These are phyloP conservation scores for Macrocentrus cingulum DNA, from an alignment of 1,140 invertebrate species.

Conservation along the genomic window DNA sequence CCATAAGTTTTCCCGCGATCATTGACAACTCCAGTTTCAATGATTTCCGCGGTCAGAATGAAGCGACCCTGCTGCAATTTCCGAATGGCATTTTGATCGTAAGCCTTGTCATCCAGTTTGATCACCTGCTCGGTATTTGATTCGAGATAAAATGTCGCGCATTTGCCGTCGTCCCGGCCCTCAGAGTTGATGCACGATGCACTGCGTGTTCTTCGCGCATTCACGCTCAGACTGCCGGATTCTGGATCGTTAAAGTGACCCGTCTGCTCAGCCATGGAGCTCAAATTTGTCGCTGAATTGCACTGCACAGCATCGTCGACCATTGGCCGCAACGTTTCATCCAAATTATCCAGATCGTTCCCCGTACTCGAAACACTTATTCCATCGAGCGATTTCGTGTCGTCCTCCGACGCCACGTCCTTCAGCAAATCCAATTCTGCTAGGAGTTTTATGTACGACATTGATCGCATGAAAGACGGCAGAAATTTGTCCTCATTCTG, in stretches of 20 bases:
- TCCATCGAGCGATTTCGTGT: conserved; percentile 59
- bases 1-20: conserved; percentile 83
- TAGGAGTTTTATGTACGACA: conserved; percentile 73
- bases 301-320: no score
- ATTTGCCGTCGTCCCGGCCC: conserved; percentile 35
- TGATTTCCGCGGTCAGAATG: conserved; percentile 67
- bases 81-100: conserved; percentile 53
- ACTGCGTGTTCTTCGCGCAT: conserved; percentile 33
- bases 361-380: conserved; percentile 54
- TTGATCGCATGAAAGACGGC: conserved; percentile 70
- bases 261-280: conserved; percentile 32
- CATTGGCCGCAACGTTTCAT: no score
- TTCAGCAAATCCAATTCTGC: conserved; percentile 75
- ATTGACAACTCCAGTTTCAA: conserved; percentile 74
- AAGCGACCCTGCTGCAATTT: conserved; percentile 65
- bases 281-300: conserved; percentile 36
- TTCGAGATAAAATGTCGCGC: conserved; percentile 42
- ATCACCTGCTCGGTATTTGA: conserved; percentile 39
- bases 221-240: conserved; percentile 5
- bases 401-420: conserved; percentile 62
- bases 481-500: conserved; percentile 69
- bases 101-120: conserved; percentile 43
- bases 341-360: conserved; percentile 48
- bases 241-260: conserved; percentile 35
- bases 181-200: conserved; percentile 37